Base-by-base conservation (phyloP, 2,113 vertebrate genomes). In the Oxygymnocypris stewartii region DNA sequence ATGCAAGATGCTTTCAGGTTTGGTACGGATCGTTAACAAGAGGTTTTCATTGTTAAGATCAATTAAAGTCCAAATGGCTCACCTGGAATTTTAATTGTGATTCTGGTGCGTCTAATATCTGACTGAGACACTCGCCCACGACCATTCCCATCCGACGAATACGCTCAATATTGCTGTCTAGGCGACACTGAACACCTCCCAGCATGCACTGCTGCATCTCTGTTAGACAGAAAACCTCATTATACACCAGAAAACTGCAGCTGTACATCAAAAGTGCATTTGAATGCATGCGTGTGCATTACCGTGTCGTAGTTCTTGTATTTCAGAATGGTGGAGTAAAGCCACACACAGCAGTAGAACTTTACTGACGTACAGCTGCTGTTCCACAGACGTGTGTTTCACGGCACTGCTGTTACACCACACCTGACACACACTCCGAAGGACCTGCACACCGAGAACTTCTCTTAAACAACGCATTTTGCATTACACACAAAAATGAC, bases 361-460 rank as follows among this genome's bases (percentile, higher is more conserved):
- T 85, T 94, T 95, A 92, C 96, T 97, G 13, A 99, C 84, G 1
- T 98, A 96, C 44, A 94, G 59, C 92, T 99, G 97, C 92, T 99
- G 98, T 57, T 96, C 95, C 1, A 94, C 85, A 0, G 96, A 93
- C 0, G 95, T 94, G 85, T 99, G 97, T 51, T 94, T 96, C 67
- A 99, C 89, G 2, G 97, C 96, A 1, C 97, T 98, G 93, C 95
- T 93, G 91, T 96, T 97, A 84, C 96, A 92, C 98, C 98, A 99
- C 0, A 94, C 94, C 93, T 97, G 96, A 85, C 96, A 91, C 80
- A 98, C 91, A 28, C 96, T 95, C 80, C 93, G 93, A 69, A 99
- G 88, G 4, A 90, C 96, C 98, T 99, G 91, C 42, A 25, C 73
- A 89, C 31, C 51, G 49, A 37, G 11, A 23, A 35, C 28, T 31